These are phyloP conservation scores for Lycocerus yunnanus DNA, from an alignment of 2,888 invertebrate genomes.

Conservation along the genomic window DNA sequence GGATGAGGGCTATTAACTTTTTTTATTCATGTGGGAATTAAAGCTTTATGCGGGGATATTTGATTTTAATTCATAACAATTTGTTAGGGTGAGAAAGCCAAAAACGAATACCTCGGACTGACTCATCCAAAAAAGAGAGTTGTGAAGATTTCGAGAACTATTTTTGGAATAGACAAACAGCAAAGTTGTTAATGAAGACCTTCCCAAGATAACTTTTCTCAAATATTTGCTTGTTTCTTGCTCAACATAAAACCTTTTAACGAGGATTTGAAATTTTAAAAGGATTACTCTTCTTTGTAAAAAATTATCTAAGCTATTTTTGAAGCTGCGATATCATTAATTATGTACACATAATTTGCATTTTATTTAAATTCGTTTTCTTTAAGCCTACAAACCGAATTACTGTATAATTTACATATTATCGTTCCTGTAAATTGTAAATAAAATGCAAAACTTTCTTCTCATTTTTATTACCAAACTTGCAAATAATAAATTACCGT, in stretches of 20 bases:
- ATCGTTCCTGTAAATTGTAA: background rate
- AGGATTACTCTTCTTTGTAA: background rate
- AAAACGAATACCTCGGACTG: background rate
- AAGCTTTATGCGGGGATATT: background rate
- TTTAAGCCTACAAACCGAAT: constrained; percentile 5
- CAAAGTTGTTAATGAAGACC: background rate
- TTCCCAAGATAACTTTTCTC: background rate
- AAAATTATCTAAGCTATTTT: background rate
- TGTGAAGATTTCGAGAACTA: too few species aligned
- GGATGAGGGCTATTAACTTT: background rate
- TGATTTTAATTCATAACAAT: background rate
- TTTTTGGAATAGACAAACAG: too few species aligned
- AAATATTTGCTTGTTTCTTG: background rate
- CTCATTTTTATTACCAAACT: background rate
- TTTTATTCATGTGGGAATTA: background rate
- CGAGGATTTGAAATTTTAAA: background rate
- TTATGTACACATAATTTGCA: background rate
- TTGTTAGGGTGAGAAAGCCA: background rate
- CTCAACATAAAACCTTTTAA: background rate
- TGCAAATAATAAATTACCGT: background rate
- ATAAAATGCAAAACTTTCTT: constrained; percentile 3
- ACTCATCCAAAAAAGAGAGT: background rate
- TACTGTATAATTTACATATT: background rate
- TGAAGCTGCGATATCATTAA: background rate
- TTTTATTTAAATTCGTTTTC: background rate